These are phyloP conservation scores for Mionectes macconnelli DNA, from an alignment of 2,113 vertebrate species.

Conservation along the genomic window DNA sequence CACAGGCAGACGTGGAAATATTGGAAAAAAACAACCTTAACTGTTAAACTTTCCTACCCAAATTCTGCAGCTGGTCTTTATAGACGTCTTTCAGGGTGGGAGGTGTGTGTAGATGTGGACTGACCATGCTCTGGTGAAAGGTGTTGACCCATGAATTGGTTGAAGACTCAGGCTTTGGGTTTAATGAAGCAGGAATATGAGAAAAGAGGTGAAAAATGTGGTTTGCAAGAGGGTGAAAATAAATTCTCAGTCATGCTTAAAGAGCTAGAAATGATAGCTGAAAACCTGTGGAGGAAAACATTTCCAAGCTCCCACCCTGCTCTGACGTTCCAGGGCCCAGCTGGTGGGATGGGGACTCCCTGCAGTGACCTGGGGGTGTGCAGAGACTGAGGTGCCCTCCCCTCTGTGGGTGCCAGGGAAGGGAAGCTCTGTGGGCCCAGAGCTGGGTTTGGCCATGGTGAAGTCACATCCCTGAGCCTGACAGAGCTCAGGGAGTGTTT, in stretches of 20 bases:
- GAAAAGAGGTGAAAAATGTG: not conserved
- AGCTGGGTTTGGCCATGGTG: not conserved
- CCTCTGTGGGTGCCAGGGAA: not conserved
- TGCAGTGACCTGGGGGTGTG: not conserved
- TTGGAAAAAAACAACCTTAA: not conserved
- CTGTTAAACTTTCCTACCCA: not conserved
- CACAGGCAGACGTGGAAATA: not conserved
- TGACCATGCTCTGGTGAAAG: not conserved
- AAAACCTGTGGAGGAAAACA: not conserved
- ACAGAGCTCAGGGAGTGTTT: not conserved
- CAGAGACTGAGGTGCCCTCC: too few species aligned
- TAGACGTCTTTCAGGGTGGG: not conserved
- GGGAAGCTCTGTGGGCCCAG: not conserved
- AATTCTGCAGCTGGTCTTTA: not conserved
- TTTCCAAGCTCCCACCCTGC: not conserved
- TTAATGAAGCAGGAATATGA: not conserved
- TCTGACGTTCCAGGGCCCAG: not conserved
- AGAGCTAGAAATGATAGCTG: not conserved
- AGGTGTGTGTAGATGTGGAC: rapidly evolving
- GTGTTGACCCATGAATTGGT: not conserved
- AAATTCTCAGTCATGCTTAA: not conserved
- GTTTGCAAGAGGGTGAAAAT: not conserved
- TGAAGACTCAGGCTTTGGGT: not conserved
- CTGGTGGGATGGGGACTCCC: not conserved
- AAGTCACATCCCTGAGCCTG: not conserved